These are phyloP conservation scores for Pristionchus mayeri DNA, from an alignment of 2,888 invertebrate species.

Conservation along the genomic window DNA sequence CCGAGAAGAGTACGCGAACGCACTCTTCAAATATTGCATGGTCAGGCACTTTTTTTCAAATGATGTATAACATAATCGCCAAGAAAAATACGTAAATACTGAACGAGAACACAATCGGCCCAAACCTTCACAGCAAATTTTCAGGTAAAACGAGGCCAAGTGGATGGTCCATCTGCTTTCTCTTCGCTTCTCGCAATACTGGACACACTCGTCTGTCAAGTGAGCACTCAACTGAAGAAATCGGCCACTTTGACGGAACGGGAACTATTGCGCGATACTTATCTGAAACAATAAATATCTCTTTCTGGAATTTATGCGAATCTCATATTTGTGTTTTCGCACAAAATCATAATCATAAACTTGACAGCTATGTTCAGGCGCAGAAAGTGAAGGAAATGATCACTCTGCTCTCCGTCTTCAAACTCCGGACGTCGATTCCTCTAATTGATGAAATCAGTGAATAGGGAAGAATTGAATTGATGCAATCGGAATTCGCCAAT, in stretches of 20 bases:
- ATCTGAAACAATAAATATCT: too few relatives aligned
- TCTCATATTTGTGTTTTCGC: neutral
- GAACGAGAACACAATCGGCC: neutral
- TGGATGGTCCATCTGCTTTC: neutral
- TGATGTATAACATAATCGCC: too few relatives aligned
- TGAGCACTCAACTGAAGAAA: neutral
- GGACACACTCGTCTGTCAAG: constrained; percentile 28
- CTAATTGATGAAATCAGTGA: constrained; percentile 26
- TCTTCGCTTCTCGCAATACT: neutral
- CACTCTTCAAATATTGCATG: constrained; percentile 59
- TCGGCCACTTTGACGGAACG: too few relatives aligned
- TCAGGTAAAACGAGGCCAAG: neutral
- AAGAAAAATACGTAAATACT: too few relatives aligned
- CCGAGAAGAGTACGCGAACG: constrained; percentile 54
- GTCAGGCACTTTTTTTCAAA: constrained; percentile 29
- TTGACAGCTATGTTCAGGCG: constrained; percentile 27
- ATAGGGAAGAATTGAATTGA: too few relatives aligned
- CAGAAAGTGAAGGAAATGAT: neutral
- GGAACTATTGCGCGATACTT: too few relatives aligned
- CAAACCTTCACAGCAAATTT: neutral
- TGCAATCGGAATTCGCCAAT: too few relatives aligned
- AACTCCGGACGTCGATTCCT: neutral
- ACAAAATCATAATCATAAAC: neutral
- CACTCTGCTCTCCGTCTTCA: neutral
- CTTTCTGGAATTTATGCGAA: neutral